Evolutionary conservation across 1,140 invertebrate genomes (phyloP).

Genomic region (Asobara japonica): DNA sequence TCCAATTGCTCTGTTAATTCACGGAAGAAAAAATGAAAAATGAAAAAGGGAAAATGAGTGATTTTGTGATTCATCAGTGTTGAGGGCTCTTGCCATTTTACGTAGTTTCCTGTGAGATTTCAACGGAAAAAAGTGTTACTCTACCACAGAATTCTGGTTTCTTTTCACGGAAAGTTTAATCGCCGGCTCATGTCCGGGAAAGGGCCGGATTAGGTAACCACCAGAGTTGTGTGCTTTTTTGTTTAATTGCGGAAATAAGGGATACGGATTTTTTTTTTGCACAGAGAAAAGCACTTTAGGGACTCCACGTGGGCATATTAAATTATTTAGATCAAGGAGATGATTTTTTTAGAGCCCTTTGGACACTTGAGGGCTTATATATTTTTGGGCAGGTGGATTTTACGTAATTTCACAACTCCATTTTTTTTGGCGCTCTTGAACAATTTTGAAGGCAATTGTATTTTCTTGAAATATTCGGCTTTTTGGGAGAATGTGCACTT

Average conservation of each 20-base stretch:
- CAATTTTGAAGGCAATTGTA: no score
- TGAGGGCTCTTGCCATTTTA: conserved; percentile 4
- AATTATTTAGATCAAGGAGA: no score
- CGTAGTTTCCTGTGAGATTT: neutral
- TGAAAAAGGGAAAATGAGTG: neutral
- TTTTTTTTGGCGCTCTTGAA: no score
- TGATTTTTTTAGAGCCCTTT: no score
- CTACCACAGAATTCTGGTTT: conserved; percentile 4
- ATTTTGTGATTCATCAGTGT: neutral
- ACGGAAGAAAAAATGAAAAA: conserved; percentile 31
- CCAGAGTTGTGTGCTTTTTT: neutral
- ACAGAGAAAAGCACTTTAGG: neutral
- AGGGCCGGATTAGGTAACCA: neutral
- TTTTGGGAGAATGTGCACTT: no score
- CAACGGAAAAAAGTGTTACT: neutral
- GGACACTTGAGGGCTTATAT: no score
- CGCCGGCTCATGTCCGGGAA: neutral
- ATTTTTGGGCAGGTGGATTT: no score
- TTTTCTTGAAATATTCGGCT: no score
- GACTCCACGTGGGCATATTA: no score
- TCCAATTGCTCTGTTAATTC: conserved; percentile 92
- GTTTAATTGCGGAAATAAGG: neutral
- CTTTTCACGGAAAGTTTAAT: neutral
- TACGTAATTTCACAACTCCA: no score
- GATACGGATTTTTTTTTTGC: neutral